These are phyloP conservation scores for Turnix velox DNA, from an alignment of 2,113 vertebrate species.

Conservation along the genomic window DNA sequence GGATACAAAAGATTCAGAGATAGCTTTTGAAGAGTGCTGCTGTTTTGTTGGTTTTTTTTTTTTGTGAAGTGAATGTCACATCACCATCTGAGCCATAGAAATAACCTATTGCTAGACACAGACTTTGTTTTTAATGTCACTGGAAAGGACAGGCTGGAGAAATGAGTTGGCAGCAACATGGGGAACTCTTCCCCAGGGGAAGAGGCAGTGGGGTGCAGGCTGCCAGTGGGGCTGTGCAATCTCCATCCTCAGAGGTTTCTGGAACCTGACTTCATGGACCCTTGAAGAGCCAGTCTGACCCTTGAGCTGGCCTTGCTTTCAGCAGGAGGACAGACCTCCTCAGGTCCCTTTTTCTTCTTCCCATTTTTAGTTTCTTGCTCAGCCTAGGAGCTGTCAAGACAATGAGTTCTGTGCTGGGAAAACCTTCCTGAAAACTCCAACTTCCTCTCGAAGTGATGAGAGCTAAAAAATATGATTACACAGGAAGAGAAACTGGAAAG, in stretches of 20 bases:
- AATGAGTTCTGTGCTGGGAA: background rate
- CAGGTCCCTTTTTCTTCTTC: background rate
- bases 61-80: background rate
- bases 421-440: background rate
- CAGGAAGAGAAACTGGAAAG: background rate
- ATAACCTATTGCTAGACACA: background rate
- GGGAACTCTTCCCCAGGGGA: accelerated
- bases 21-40: background rate
- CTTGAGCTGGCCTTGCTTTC: background rate
- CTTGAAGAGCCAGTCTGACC: background rate
- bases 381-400: no score
- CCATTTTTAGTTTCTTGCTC: background rate
- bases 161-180: background rate
- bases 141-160: background rate
- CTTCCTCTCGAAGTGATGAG: background rate
- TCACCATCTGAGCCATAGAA: background rate
- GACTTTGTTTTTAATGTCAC: background rate
- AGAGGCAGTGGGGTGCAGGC: background rate
- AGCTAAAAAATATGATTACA: background rate
- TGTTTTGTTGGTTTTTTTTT: no score
- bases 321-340: background rate
- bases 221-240: background rate
- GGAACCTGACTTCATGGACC: background rate
- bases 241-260: no score
- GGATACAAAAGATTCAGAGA: background rate